Percentiles rank a stretch among this genome's conserved stretches.
Conservation (phyloP, 2,113 vertebrate genomes). For the Brachyhypopomus gauderio region DNA sequence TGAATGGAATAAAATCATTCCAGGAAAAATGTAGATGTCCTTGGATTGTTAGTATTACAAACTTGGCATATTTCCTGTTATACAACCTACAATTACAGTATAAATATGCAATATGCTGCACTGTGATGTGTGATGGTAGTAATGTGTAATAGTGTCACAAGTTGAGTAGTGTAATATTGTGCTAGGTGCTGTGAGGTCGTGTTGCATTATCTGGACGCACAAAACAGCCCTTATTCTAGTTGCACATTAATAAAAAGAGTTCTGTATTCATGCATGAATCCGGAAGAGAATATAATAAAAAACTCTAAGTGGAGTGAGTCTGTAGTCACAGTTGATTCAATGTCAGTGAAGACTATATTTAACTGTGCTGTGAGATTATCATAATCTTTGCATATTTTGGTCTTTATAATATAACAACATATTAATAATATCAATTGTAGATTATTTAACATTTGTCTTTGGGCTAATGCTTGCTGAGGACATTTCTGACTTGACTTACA, state of each 20-base stretch:
- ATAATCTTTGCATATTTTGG: no score
- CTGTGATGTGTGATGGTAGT: no score
- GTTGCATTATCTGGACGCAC: not conserved
- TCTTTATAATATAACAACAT: no score
- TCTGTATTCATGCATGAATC: not conserved
- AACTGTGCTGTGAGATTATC: no score
- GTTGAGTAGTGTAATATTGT: slow-evolving; percentile 12
- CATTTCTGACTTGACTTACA: not conserved
- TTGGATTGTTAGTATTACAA: not conserved
- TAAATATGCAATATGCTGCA: no score
- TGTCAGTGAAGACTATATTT: no score
- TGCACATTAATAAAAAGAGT: not conserved
- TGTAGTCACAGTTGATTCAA: not conserved
- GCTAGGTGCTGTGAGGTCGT: not conserved
- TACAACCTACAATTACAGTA: no score
- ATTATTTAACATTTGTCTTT: no score
- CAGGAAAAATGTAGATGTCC: not conserved
- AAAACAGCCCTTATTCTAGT: not conserved
- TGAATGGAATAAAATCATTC: no score
- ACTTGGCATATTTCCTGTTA: no score
- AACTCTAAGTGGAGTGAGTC: not conserved
- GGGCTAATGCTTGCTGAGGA: not conserved
- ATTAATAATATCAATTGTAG: no score
- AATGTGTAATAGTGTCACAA: not conserved
- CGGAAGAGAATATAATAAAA: no score